A percentile compares a stretch with the other conserved stretches of the same genome.
Evolutionary conservation across 2,888 invertebrate genomes (phyloP).

Genomic region (Cynaeus angustus): DNA sequence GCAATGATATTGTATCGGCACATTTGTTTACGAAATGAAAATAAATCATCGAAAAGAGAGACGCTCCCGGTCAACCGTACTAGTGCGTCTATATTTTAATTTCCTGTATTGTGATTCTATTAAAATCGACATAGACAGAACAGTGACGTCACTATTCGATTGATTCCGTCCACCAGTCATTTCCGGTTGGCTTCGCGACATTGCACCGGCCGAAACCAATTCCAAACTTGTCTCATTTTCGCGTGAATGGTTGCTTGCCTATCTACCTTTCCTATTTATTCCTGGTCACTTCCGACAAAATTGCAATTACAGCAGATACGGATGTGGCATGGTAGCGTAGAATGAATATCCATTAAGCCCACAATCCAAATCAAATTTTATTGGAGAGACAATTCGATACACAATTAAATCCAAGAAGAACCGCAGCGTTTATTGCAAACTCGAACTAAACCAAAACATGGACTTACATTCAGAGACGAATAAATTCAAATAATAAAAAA

Average conservation of each 20-base stretch:
- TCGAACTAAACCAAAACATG: too few species aligned
- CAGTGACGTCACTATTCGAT: slow-evolving; percentile 66
- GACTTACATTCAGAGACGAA: too few species aligned
- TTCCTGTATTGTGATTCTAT: slow-evolving; percentile 70
- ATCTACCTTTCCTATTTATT: slow-evolving; percentile 47
- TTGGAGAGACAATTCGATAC: slow-evolving; percentile 9
- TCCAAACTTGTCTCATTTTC: slow-evolving; percentile 61
- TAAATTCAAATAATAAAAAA: too few species aligned
- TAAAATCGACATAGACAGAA: slow-evolving; percentile 65
- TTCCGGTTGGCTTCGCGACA: slow-evolving; percentile 65
- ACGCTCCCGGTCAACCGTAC: slow-evolving; percentile 14
- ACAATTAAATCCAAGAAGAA: slow-evolving; percentile 3
- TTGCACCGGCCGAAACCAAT: slow-evolving; percentile 62
- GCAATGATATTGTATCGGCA: slow-evolving; percentile 23
- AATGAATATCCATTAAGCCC: slow-evolving; percentile 28
- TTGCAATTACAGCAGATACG: slow-evolving; percentile 33
- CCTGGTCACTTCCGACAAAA: slow-evolving; percentile 40
- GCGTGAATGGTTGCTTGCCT: slow-evolving; percentile 54
- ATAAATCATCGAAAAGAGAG: slow-evolving; percentile 38
- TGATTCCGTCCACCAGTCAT: slow-evolving; percentile 68
- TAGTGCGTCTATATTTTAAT: slow-evolving; percentile 67
- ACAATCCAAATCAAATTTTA: slow-evolving; percentile 25
- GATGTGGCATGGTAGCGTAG: slow-evolving; percentile 10
- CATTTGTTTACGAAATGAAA: slow-evolving; percentile 27
- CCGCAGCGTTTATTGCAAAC: too few species aligned